These are phyloP conservation scores for Nestor notabilis DNA, from an alignment of 2,113 vertebrate genomes.

Conservation along the genomic window DNA sequence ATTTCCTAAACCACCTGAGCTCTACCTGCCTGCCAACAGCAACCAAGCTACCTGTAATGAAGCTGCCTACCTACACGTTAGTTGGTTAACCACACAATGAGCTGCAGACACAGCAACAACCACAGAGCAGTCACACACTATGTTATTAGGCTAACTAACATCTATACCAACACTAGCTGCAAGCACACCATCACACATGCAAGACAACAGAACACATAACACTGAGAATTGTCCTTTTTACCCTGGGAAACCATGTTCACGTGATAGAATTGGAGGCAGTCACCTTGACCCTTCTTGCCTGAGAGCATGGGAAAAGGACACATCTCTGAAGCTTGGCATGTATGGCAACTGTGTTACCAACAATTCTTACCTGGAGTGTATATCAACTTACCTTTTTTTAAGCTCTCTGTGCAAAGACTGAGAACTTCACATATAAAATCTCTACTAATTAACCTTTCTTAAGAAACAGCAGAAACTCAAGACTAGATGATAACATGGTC, in stretches of 20 bases:
- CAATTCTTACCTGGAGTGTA: neutral
- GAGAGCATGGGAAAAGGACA: rapidly evolving
- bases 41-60: neutral
- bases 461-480: neutral
- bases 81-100: neutral
- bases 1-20: neutral
- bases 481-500: neutral
- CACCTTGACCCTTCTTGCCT: neutral
- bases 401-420: neutral
- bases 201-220: neutral
- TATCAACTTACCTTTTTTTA: neutral
- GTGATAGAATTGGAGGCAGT: neutral
- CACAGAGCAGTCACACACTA: neutral
- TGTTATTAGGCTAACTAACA: neutral
- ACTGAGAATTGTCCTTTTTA: neutral
- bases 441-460: neutral
- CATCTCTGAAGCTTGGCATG: neutral
- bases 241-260: neutral
- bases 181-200: neutral
- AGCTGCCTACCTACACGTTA: neutral
- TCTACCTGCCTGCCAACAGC: neutral
- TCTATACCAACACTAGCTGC: neutral
- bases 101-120: neutral
- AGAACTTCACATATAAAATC: neutral
- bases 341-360: neutral